Evolutionary conservation across 2,113 vertebrate genomes (phyloP).

Genomic region (Crotalus helleri): DNA sequence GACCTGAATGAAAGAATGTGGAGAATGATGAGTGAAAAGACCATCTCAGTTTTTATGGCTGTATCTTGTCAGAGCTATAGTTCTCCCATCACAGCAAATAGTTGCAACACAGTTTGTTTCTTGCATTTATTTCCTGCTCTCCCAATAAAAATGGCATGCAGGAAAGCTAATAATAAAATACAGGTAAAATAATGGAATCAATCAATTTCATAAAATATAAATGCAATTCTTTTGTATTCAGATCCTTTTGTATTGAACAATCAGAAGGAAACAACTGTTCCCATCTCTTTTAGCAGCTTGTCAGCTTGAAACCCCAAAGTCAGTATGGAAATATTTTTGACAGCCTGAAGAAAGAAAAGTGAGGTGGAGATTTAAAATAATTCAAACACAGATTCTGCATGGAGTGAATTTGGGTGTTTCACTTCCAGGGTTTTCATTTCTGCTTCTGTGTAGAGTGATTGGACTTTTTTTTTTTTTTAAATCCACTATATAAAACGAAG

Average conservation of each 20-base stretch:
- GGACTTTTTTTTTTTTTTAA: not conserved
- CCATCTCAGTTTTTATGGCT: too few relatives aligned
- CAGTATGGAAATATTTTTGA: not conserved
- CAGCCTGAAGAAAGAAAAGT: not conserved
- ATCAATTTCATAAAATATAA: not conserved
- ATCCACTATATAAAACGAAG: not conserved
- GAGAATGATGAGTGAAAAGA: not conserved
- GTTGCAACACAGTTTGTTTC: not conserved
- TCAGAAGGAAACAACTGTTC: not conserved
- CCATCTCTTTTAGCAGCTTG: not conserved
- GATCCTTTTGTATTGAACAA: not conserved
- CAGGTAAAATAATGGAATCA: not conserved
- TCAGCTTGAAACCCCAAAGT: not conserved
- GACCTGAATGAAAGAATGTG: not conserved
- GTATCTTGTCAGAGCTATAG: not conserved
- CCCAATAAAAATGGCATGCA: not conserved
- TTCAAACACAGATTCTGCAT: not conserved
- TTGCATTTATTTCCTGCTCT: not conserved
- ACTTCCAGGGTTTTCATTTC: not conserved
- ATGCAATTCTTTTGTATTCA: not conserved
- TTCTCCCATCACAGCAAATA: not conserved
- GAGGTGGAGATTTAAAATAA: not conserved
- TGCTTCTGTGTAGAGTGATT: not conserved
- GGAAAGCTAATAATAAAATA: not conserved
- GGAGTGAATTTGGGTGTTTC: not conserved